Conservation (phyloP, 2,888 invertebrate species). For the Eilema sororculum region DNA sequence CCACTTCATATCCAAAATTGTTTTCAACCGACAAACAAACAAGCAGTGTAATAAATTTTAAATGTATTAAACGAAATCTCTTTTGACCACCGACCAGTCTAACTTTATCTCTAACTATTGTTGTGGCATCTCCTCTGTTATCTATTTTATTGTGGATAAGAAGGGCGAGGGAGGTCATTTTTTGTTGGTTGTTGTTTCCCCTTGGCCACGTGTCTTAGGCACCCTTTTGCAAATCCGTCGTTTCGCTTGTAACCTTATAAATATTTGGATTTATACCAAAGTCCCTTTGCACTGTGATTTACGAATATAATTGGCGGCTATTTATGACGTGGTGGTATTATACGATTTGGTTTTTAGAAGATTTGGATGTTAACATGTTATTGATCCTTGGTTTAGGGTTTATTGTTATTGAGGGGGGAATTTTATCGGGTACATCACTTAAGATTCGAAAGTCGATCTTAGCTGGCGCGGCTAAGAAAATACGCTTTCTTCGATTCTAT, state of each 20-base stretch:
- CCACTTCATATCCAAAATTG: conserved; percentile 77
- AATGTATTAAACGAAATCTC: conserved; percentile 78
- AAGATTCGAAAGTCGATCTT: too few species aligned
- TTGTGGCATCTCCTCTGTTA: background rate
- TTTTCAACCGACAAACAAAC: conserved; percentile 75
- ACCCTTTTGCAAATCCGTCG: conserved; percentile 71
- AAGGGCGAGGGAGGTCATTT: conserved; percentile 49
- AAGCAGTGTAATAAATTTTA: conserved; percentile 78
- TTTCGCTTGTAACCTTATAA: conserved; percentile 69
- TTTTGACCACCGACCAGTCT: conserved; percentile 59
- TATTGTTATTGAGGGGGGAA: background rate
- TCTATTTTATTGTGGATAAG: conserved; percentile 3
- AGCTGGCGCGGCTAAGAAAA: too few species aligned
- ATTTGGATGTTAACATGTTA: conserved; percentile 6
- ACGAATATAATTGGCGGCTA: conserved; percentile 35
- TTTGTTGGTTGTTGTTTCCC: conserved; percentile 64
- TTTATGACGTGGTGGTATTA: conserved; percentile 21
- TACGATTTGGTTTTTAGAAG: conserved; percentile 22
- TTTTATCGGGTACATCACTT: background rate
- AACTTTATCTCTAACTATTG: conserved; percentile 45
- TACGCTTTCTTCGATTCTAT: too few species aligned
- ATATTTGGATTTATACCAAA: conserved; percentile 78
- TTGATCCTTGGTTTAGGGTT: conserved; percentile 1
- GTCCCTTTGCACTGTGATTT: conserved; percentile 63
- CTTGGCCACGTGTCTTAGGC: conserved; percentile 73